These are phyloP conservation scores for Silurus meridionalis DNA, from an alignment of 2,113 vertebrate species.

Conservation along the genomic window DNA sequence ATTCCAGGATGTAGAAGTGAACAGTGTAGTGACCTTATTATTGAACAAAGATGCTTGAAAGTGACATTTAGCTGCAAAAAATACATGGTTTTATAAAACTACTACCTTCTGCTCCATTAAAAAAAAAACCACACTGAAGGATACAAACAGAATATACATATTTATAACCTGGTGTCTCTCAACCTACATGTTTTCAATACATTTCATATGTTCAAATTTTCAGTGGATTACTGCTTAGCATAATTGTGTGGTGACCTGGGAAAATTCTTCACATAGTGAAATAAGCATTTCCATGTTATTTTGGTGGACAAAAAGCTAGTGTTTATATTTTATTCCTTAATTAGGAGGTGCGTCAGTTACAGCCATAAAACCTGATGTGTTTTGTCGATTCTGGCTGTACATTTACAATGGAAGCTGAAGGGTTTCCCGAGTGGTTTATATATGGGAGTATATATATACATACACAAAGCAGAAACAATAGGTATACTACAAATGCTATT, in stretches of 20 bases:
- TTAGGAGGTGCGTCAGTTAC: neutral
- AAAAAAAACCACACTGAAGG: neutral
- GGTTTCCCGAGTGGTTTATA: neutral
- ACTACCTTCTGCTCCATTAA: neutral
- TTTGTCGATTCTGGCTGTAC: neutral
- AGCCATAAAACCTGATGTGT: neutral
- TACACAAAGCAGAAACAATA: neutral
- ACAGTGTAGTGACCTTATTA: neutral
- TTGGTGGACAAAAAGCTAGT: neutral
- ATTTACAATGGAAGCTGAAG: neutral
- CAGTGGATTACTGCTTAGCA: neutral
- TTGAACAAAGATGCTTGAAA: neutral
- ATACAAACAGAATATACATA: neutral
- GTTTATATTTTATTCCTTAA: neutral
- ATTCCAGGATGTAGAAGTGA: neutral
- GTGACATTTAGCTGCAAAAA: neutral
- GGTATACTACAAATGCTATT: neutral
- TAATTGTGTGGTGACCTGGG: neutral
- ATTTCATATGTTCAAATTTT: neutral
- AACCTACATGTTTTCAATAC: neutral
- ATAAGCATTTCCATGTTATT: neutral
- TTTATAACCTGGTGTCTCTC: neutral
- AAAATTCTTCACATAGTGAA: neutral
- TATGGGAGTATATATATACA: too few species aligned
- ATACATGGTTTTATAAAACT: neutral